Percentiles rank a stretch among this genome's conserved stretches.
Evolutionary conservation across 2,113 vertebrate species (phyloP).

Genomic region (Callochromis pleurospilus): DNA sequence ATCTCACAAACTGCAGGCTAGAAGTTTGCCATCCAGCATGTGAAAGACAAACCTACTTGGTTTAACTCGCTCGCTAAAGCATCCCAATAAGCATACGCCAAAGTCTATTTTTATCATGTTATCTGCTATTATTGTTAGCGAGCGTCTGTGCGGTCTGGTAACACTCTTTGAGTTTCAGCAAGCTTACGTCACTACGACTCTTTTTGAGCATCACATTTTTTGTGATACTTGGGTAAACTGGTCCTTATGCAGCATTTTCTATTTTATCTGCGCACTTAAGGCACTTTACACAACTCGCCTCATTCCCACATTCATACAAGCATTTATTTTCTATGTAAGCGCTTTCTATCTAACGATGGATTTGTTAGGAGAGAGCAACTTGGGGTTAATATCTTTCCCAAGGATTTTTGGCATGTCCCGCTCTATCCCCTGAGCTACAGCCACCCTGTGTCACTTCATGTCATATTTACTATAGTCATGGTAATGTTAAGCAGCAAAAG

Average conservation of each 20-base stretch:
- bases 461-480: background rate
- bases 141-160: background rate
- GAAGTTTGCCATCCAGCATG: background rate
- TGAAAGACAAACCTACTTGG: background rate
- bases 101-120: background rate
- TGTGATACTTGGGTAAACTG: background rate
- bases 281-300: background rate
- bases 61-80: background rate
- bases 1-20: background rate
- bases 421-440: background rate
- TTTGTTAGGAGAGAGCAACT: background rate
- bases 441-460: background rate
- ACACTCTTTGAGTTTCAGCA: background rate
- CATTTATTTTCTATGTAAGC: background rate
- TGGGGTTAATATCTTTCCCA: background rate
- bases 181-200: background rate
- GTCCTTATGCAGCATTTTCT: background rate
- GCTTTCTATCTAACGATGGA: background rate
- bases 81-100: background rate
- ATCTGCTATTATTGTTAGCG: background rate
- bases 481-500: background rate
- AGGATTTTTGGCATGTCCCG: fast-evolving
- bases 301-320: background rate
- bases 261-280: background rate
- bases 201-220: background rate